These are phyloP conservation scores for Troides aeacus DNA, from an alignment of 2,888 invertebrate species.

Conservation along the genomic window DNA sequence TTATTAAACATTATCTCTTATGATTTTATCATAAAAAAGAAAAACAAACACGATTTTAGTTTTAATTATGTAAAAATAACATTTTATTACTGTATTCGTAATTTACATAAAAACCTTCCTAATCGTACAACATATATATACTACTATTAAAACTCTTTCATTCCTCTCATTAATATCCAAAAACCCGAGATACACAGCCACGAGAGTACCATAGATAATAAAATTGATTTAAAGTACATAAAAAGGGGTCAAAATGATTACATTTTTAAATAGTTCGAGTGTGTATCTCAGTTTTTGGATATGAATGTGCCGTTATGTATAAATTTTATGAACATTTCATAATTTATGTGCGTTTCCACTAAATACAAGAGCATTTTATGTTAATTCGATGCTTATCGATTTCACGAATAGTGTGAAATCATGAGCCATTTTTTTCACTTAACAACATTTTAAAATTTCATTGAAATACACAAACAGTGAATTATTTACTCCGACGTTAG, in stretches of 20 bases:
- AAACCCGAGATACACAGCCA: not conserved
- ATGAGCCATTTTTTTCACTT: not conserved
- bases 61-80: conserved; percentile 34
- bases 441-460: not conserved
- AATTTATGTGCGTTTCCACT: conserved; percentile 39
- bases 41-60: conserved; percentile 29
- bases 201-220: not conserved
- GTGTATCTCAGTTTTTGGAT: not conserved
- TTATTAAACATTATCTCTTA: not conserved
- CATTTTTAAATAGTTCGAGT: not conserved
- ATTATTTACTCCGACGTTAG: conserved; percentile 1
- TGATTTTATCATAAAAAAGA: conserved; percentile 10
- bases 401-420: not conserved
- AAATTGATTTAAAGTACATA: not conserved
- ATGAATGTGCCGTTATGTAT: not conserved
- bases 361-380: conserved; percentile 28
- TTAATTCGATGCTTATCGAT: not conserved
- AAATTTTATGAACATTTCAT: conserved; percentile 26
- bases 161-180: not conserved
- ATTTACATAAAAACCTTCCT: conserved; percentile 25
- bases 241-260: not conserved
- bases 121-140: conserved; percentile 20
- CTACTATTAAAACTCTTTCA: not conserved
- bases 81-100: conserved; percentile 30
- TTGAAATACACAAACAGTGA: not conserved